These are phyloP conservation scores for Psammodynastes pulverulentus DNA, from an alignment of 2,113 vertebrate species.

Conservation along the genomic window DNA sequence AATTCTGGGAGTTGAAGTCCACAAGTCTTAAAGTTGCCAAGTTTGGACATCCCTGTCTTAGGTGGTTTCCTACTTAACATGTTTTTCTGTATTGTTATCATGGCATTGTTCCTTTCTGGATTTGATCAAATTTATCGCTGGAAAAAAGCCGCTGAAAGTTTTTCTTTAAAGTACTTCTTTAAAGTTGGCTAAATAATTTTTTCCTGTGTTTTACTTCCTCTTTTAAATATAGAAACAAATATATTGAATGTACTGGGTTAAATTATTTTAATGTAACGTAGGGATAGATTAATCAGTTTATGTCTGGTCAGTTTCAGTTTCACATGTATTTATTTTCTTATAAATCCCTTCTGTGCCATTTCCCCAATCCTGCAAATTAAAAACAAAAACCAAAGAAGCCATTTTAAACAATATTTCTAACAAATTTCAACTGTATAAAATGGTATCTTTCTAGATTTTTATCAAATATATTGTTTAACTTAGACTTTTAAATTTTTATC, in stretches of 20 bases:
- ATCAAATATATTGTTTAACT: neutral
- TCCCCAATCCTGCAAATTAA: neutral
- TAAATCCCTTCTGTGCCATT: neutral
- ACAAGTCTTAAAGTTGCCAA: too few species aligned
- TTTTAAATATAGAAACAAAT: neutral
- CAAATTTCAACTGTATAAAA: neutral
- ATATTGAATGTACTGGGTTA: neutral
- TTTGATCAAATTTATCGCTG: neutral
- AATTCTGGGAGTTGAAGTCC: too few species aligned
- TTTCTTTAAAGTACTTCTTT: neutral
- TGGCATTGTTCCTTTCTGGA: neutral
- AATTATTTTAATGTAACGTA: neutral
- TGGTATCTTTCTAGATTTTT: neutral
- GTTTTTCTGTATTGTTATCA: neutral
- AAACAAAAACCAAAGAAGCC: neutral
- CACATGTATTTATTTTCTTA: neutral
- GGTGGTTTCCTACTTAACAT: neutral
- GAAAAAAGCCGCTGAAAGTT: neutral
- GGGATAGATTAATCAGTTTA: neutral
- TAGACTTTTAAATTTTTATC: neutral
- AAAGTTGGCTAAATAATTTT: neutral
- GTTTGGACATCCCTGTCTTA: too few species aligned
- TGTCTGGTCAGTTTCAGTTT: neutral
- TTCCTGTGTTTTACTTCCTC: neutral
- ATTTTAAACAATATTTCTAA: neutral